Evolutionary conservation across 2,797 vertebrate species (phyloP).

Genomic region (Spinus pinus): DNA sequence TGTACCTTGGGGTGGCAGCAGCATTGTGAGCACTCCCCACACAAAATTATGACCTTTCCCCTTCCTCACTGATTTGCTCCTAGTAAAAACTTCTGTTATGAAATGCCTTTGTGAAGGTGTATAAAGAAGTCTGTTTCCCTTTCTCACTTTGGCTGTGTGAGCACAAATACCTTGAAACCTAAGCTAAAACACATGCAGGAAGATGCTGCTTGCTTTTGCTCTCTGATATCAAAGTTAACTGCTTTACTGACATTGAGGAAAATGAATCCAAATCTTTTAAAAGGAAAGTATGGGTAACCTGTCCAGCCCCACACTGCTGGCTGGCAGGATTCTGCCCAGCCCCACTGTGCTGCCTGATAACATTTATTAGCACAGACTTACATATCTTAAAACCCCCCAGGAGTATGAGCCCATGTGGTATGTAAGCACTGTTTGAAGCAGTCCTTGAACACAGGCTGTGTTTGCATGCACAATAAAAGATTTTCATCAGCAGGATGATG

Average conservation of each 20-base stretch:
- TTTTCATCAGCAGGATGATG: conserved; percentile 15
- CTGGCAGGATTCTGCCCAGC: not conserved
- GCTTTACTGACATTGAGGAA: not conserved
- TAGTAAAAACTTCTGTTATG: not conserved
- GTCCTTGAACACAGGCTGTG: not conserved
- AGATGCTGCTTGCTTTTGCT: not conserved
- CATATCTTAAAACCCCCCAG: fast-evolving
- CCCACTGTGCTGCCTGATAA: not conserved
- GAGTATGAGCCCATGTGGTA: not conserved
- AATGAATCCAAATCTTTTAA: not conserved
- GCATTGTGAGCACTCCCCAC: not conserved
- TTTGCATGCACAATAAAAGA: not conserved
- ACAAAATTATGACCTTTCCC: not conserved
- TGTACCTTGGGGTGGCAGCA: not conserved
- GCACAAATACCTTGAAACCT: not conserved
- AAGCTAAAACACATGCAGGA: not conserved
- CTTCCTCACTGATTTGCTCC: not conserved
- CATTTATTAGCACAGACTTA: not conserved
- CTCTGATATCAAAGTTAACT: not conserved
- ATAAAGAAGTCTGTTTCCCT: not conserved
- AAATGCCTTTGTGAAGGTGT: not conserved
- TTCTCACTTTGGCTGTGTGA: not conserved
- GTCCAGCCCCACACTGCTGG: not conserved
- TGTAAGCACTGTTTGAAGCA: not conserved
- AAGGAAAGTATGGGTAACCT: not conserved